A percentile compares a stretch with the other conserved stretches of the same genome.
phyloP scores from a whole-genome alignment of 2,113 vertebrate species.

The Aspidoscelis tigris region DNA sequence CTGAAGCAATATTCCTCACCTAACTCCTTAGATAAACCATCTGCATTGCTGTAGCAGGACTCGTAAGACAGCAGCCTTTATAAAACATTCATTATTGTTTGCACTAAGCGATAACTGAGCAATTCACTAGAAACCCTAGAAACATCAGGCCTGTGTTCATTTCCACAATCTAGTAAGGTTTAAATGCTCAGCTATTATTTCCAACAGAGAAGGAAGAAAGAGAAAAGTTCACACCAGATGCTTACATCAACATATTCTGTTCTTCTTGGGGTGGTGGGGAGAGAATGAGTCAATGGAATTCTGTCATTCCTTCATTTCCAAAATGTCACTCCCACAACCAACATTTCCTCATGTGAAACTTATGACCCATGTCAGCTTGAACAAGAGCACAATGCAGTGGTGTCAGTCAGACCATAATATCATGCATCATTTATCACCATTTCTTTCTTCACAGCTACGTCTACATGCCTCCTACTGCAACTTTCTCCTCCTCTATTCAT shows the following conservation, averaged over 20 bases:
- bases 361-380: background rate
- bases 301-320: constrained; percentile 10
- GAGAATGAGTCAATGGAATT: background rate
- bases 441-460: background rate
- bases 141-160: background rate
- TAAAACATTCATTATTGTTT: constrained; percentile 40
- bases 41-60: constrained; percentile 52
- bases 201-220: background rate
- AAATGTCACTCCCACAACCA: background rate
- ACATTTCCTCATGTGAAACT: background rate
- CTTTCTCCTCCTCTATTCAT: background rate
- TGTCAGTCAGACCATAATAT: background rate
- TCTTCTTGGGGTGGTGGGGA: background rate
- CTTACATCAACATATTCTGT: background rate
- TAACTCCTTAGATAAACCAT: constrained; percentile 26
- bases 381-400: background rate
- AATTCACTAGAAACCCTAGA: constrained; percentile 19
- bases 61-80: constrained; percentile 53
- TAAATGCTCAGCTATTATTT: background rate
- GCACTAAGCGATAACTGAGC: constrained; percentile 32
- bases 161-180: background rate
- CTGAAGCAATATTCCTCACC: constrained; percentile 19
- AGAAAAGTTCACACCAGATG: background rate
- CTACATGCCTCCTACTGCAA: constrained; percentile 8
- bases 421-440: constrained; percentile 15